Base-by-base conservation (phyloP, 1,140 invertebrate species). In the Caenorhabditis tropicalis region DNA sequence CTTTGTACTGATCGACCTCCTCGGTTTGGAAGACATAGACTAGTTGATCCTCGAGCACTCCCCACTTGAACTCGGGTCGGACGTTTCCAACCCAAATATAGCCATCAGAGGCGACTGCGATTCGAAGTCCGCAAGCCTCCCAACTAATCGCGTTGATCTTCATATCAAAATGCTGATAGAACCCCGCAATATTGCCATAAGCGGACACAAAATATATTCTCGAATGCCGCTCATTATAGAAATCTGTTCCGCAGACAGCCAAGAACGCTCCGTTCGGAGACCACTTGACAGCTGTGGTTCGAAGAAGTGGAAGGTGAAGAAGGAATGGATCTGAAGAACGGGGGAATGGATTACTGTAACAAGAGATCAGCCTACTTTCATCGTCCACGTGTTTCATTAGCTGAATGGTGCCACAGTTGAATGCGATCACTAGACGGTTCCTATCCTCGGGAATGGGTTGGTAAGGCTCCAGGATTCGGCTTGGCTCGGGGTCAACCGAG, bases 261-360 rank as follows among this genome's bases (percentile, higher is more conserved):
- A 74, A 7, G n/a, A 74, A 74, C 2, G 65, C 65, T 74, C 65
- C 65, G 36, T 74, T 74, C 19, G 65, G 65, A 7, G 65, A 74
- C 65, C 65, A 74, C 24, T 46, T 74, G n/a, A 36, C 65, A 5
- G 31, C 60, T n/a, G 60, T 70, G n/a, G n/a, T n/a, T n/a, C n/a
- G n/a, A n/a, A n/a, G n/a, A n/a, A n/a, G n/a, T n/a, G n/a, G n/a
- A n/a, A n/a, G n/a, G n/a, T n/a, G n/a, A n/a, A n/a, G n/a, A n/a
- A n/a, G n/a, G n/a, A n/a, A n/a, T n/a, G n/a, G 9, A 70, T 70
- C 19, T n/a, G 15, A 1, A 70, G 9, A n/a, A 36, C 39, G 0
- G 60, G 31, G 24, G 39, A 10, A n/a, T 16, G 31, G 19, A 70
- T 33, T 1, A 70, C 60, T n/a, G n/a, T n/a, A n/a, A n/a, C n/a